Conservation (phyloP, 2,888 invertebrate genomes). For the Scrobipalpa atriplicella region DNA sequence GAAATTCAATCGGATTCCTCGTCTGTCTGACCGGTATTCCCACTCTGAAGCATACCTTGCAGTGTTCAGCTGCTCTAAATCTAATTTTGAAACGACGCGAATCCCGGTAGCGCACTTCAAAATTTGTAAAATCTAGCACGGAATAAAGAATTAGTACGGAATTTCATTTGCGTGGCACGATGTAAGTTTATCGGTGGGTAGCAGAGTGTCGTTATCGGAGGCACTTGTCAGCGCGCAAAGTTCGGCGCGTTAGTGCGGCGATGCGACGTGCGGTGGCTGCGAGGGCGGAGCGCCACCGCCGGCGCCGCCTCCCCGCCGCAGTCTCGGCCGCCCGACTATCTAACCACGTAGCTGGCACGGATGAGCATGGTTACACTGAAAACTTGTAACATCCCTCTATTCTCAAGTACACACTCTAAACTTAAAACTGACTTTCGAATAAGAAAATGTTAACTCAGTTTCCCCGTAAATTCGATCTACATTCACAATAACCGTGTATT, state of each 20-base stretch:
- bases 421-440: constrained; percentile 13
- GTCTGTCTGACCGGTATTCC: constrained; percentile 62
- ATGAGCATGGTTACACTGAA: constrained; percentile 36
- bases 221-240: constrained; percentile 52
- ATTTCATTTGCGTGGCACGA: constrained; percentile 62
- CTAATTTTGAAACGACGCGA: constrained; percentile 59
- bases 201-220: constrained; percentile 49
- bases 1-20: constrained; percentile 66
- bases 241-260: constrained; percentile 42
- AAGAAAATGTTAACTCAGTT: constrained; percentile 1
- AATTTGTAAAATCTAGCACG: constrained; percentile 37
- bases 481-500: background rate
- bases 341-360: constrained; percentile 46
- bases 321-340: constrained; percentile 43
- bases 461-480: background rate
- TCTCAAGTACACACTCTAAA: background rate
- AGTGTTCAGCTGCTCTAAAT: constrained; percentile 66
- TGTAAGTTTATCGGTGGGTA: constrained; percentile 50
- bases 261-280: background rate
- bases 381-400: constrained; percentile 24
- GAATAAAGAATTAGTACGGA: constrained; percentile 52
- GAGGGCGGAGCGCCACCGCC: constrained; percentile 34
- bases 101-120: constrained; percentile 46
- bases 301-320: constrained; percentile 35
- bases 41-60: constrained; percentile 57